A percentile compares a stretch with the other conserved stretches of the same genome.
Evolutionary conservation across 2,113 vertebrate species (phyloP).

Genomic region (Pitta sordida): DNA sequence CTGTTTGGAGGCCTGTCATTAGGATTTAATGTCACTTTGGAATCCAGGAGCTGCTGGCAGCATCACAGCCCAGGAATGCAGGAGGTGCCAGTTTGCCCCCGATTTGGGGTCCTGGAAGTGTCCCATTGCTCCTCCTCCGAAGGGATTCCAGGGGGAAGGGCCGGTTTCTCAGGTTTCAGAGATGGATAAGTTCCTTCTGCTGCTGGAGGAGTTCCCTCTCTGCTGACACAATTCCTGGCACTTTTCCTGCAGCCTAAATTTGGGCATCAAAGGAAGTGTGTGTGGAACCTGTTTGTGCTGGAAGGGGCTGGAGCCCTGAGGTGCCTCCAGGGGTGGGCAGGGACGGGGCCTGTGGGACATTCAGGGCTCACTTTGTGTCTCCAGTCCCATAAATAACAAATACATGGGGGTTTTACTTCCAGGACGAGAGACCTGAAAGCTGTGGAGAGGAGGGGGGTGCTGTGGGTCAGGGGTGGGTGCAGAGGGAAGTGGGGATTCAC

Average conservation of each 20-base stretch:
- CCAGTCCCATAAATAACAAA: not conserved
- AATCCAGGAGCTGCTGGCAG: conserved; percentile 6
- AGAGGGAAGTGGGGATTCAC: not conserved
- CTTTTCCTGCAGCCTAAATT: not conserved
- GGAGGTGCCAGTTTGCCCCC: not conserved
- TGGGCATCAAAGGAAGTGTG: not conserved
- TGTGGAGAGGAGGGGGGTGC: not conserved
- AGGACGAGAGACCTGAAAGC: not conserved
- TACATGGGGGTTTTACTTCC: not conserved
- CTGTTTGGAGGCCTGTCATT: conserved; percentile 15
- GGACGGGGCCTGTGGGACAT: not conserved
- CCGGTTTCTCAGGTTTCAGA: not conserved
- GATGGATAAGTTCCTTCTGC: not conserved
- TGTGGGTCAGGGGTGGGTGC: not conserved
- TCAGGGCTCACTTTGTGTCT: not conserved
- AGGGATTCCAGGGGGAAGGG: not conserved
- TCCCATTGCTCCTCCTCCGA: not conserved
- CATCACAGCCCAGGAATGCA: conserved; percentile 37
- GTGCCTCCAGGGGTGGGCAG: not conserved
- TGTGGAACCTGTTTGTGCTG: not conserved
- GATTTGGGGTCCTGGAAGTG: not conserved
- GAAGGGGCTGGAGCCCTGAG: not conserved
- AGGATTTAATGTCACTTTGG: not conserved
- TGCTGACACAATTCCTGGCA: not conserved
- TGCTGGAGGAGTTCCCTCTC: not conserved